Evolutionary conservation across 2,797 vertebrate species (phyloP).

Genomic region (Sebastes diaconus): DNA sequence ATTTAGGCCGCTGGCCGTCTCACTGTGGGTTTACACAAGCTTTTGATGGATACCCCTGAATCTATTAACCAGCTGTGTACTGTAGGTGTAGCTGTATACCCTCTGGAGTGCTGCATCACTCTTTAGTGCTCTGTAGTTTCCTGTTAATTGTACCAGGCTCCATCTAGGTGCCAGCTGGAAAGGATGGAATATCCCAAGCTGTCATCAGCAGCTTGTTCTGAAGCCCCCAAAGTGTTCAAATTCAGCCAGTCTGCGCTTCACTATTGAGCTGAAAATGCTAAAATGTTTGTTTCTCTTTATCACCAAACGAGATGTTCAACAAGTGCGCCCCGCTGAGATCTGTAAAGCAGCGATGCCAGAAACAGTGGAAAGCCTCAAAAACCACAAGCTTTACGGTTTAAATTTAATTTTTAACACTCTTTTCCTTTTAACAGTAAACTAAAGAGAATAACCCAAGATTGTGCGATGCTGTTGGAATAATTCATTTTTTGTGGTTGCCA

Average conservation of each 20-base stretch:
- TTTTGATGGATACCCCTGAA: conserved; percentile 75
- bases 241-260: conserved; percentile 43
- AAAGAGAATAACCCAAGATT: conserved; percentile 57
- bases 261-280: conserved; percentile 24
- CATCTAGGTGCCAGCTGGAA: conserved; percentile 59
- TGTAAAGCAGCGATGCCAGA: conserved; percentile 3
- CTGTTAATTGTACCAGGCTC: conserved; percentile 60
- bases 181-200: conserved; percentile 59
- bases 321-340: conserved; percentile 29
- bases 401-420: conserved; percentile 18
- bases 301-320: conserved; percentile 43
- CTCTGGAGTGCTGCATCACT: conserved; percentile 64
- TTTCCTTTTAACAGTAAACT: conserved; percentile 39
- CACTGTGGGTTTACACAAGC: conserved; percentile 69
- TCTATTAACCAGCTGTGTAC: conserved; percentile 73
- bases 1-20: conserved; percentile 63
- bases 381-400: conserved; percentile 13
- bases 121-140: conserved; percentile 65
- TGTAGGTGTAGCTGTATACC: conserved; percentile 55
- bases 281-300: conserved; percentile 40
- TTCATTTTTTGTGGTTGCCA: conserved; percentile 64
- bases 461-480: conserved; percentile 65
- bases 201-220: conserved; percentile 60
- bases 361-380: conserved; percentile 25
- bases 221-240: conserved; percentile 43